Conservation (phyloP, 1,140 invertebrate species). For the Druon quercuslanigerum region DNA sequence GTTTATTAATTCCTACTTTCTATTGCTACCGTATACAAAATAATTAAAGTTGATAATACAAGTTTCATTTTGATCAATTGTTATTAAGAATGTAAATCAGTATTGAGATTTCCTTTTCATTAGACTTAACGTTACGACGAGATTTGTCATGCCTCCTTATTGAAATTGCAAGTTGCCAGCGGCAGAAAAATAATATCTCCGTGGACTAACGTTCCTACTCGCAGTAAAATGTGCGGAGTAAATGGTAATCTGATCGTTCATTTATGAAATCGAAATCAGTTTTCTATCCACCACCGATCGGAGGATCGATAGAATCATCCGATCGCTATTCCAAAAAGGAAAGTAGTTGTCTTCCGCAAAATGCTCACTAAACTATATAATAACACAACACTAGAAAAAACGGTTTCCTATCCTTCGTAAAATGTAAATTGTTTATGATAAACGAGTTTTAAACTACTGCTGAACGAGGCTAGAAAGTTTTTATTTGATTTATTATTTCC, state of each 20-base stretch:
- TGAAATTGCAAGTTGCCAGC: not conserved
- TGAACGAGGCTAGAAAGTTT: not conserved
- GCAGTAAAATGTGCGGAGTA: not conserved
- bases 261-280: conserved; percentile 18
- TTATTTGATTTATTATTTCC: not conserved
- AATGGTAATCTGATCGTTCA: not conserved
- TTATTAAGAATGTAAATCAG: too few relatives aligned
- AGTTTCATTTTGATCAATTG: too few relatives aligned
- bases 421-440: conserved; percentile 7
- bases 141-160: not conserved
- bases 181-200: not conserved
- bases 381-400: not conserved
- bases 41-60: too few relatives aligned
- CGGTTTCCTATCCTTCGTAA: not conserved
- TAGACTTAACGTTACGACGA: too few relatives aligned
- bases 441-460: not conserved
- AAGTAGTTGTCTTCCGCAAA: conserved; percentile 18
- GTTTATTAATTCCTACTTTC: too few relatives aligned
- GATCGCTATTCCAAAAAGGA: conserved; percentile 5
- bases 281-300: not conserved
- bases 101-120: too few relatives aligned
- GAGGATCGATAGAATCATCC: not conserved
- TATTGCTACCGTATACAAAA: too few relatives aligned
- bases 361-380: not conserved
- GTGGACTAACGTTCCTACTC: not conserved